Percentiles rank a stretch among this genome's conserved stretches.
phyloP scores from a whole-genome alignment of 2,113 vertebrate species.

The Phoenicopterus ruber region DNA sequence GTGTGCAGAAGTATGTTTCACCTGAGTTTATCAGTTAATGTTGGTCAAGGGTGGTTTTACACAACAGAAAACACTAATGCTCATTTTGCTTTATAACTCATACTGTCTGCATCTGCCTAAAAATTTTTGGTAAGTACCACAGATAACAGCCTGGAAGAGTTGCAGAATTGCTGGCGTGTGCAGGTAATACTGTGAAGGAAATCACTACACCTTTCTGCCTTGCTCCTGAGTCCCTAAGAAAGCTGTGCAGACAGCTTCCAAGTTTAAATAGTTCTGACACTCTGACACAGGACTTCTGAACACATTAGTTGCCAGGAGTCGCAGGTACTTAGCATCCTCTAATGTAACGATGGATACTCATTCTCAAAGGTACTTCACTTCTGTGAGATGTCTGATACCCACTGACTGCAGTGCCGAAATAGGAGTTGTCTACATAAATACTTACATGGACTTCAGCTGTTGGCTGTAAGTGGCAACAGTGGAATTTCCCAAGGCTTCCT shows the following conservation, averaged over 20 bases:
- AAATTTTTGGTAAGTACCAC: not conserved
- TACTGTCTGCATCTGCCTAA: not conserved
- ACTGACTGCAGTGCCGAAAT: not conserved
- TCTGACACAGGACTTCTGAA: not conserved
- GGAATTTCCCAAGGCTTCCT: not conserved
- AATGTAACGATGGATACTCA: not conserved
- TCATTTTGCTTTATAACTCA: not conserved
- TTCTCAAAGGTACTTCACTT: not conserved
- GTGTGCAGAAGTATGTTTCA: constrained; percentile 83
- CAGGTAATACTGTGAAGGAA: not conserved
- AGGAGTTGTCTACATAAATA: not conserved
- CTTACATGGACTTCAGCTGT: not conserved
- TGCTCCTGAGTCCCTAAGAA: not conserved
- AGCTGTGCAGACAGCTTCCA: not conserved
- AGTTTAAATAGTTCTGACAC: not conserved
- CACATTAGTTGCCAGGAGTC: not conserved
- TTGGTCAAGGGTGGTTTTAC: not conserved
- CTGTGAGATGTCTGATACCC: not conserved
- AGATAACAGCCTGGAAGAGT: not conserved
- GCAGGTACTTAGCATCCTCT: not conserved
- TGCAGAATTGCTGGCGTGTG: not conserved
- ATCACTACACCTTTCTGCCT: not conserved
- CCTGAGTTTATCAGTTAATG: not conserved
- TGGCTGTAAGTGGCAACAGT: not conserved
- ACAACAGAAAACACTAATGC: not conserved